Percentiles rank a stretch among this genome's conserved stretches.
Conservation (phyloP, 2,113 vertebrate species). For the Carollia perspicillata region DNA sequence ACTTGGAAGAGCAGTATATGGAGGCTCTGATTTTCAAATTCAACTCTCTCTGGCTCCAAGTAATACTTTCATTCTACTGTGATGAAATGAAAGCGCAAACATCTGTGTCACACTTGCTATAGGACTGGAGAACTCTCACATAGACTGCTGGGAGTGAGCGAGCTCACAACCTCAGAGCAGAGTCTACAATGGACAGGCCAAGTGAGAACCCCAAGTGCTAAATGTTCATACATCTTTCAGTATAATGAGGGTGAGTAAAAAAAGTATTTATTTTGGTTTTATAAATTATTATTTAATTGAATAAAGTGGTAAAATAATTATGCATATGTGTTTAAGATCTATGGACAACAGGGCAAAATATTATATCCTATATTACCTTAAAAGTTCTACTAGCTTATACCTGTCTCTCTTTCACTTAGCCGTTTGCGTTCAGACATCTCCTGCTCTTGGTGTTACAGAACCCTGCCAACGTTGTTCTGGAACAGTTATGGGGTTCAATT, state of each 20-base stretch:
- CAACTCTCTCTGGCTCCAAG: not conserved
- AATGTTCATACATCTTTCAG: not conserved
- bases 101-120: too few species aligned
- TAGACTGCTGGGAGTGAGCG: not conserved
- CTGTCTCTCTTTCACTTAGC: not conserved
- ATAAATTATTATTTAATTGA: not conserved
- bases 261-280: not conserved
- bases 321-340: not conserved
- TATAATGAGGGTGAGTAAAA: not conserved
- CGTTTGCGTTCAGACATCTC: constrained; percentile 2
- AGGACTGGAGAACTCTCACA: not conserved
- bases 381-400: not conserved
- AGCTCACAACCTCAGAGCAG: not conserved
- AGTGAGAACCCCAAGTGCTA: not conserved
- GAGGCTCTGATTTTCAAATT: not conserved
- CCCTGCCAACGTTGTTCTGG: too few species aligned
- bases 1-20: not conserved
- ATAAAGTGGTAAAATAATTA: not conserved
- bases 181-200: not conserved
- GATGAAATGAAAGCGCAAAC: not conserved
- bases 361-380: not conserved
- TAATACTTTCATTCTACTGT: not conserved
- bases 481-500: too few species aligned
- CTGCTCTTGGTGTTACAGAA: not conserved
- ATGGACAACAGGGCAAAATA: not conserved